phyloP scores from a whole-genome alignment of 2,888 invertebrate species.

The Caenorhabditis wallacei region DNA sequence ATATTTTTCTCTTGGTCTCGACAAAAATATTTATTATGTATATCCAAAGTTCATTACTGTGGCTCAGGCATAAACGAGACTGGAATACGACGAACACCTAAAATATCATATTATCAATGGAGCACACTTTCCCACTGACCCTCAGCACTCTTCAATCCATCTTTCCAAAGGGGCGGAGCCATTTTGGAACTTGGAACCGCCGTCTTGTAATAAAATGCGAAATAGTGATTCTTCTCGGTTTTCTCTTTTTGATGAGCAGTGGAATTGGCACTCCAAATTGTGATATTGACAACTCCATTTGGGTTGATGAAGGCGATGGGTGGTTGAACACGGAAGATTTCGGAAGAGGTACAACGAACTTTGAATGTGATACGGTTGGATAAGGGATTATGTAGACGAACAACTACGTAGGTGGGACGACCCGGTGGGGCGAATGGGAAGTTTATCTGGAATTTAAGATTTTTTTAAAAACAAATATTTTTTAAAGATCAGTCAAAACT shows the following conservation, averaged over 20 bases:
- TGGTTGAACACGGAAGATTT: conserved; percentile 62
- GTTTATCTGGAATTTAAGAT: conserved; percentile 4
- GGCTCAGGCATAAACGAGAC: too few species aligned
- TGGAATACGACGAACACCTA: conserved; percentile 33
- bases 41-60: too few species aligned
- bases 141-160: conserved; percentile 26
- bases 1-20: too few species aligned
- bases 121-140: conserved; percentile 1
- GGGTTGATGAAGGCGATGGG: conserved; percentile 54
- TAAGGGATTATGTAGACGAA: conserved; percentile 38
- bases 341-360: conserved; percentile 60
- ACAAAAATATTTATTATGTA: too few species aligned
- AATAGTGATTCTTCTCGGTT: conserved; percentile 42
- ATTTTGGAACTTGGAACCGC: conserved; percentile 1
- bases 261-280: conserved; percentile 20
- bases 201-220: conserved; percentile 58
- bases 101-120: background rate
- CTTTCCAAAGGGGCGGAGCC: conserved; percentile 35
- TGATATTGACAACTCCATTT: conserved; percentile 3
- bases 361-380: conserved; percentile 36
- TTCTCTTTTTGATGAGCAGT: conserved; percentile 15
- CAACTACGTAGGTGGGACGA: background rate
- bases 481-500: too few species aligned
- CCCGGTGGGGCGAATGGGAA: conserved; percentile 20
- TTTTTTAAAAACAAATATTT: too few species aligned